phyloP scores from a whole-genome alignment of 1,140 invertebrate species.

The Epicauta chinensis region DNA sequence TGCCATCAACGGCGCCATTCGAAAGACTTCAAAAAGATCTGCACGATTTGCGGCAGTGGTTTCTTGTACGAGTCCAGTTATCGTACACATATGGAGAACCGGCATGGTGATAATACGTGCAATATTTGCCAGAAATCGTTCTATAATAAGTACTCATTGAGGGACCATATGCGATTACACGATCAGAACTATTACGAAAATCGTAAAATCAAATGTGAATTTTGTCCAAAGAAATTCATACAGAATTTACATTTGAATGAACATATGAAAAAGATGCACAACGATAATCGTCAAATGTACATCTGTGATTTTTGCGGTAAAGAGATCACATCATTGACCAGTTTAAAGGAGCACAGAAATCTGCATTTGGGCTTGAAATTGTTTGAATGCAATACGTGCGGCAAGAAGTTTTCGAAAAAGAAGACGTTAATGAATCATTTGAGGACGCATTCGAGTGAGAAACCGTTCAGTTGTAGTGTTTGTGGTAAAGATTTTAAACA shows the following conservation, averaged over 20 bases:
- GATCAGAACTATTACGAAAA: slow-evolving; percentile 47
- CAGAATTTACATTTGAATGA: slow-evolving; percentile 20
- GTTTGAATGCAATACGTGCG: slow-evolving; percentile 1
- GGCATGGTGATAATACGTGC: slow-evolving; percentile 41
- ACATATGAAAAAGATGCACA: slow-evolving; percentile 32
- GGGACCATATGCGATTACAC: slow-evolving; percentile 28
- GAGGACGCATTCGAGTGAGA: slow-evolving; percentile 5
- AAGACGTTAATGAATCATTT: not conserved
- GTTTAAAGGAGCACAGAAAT: slow-evolving; percentile 28
- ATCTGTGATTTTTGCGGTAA: slow-evolving; percentile 48
- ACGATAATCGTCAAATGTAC: slow-evolving; percentile 54
- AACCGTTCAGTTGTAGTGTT: slow-evolving; percentile 2
- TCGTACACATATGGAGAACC: not conserved
- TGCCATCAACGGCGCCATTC: slow-evolving; percentile 45
- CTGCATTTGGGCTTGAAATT: slow-evolving; percentile 5
- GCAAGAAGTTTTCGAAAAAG: not conserved
- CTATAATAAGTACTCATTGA: slow-evolving; percentile 57
- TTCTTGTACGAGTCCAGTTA: slow-evolving; percentile 9
- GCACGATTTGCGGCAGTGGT: slow-evolving; percentile 50
- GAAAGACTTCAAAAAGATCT: slow-evolving; percentile 51
- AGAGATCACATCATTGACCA: slow-evolving; percentile 33
- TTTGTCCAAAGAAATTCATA: slow-evolving; percentile 43
- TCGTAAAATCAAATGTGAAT: slow-evolving; percentile 44
- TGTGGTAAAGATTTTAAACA: slow-evolving; percentile 12
- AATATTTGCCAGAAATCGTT: slow-evolving; percentile 75